A percentile compares a stretch with the other conserved stretches of the same genome.
Conservation (phyloP, 2,113 vertebrate species). For the Antigone vipio region DNA sequence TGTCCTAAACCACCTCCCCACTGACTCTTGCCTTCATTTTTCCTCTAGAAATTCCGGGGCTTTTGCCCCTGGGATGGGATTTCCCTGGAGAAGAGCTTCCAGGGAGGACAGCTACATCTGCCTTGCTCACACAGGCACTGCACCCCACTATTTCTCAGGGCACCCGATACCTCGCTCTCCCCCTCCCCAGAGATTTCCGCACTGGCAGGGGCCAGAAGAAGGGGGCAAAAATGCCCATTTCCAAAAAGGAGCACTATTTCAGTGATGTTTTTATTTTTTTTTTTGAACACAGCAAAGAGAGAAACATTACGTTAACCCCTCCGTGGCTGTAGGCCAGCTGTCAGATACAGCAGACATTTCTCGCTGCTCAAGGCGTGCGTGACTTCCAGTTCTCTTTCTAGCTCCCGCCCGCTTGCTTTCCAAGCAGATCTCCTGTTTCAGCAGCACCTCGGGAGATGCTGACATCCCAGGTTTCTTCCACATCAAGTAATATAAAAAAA, state of each 20-base stretch:
- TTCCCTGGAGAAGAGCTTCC: neutral
- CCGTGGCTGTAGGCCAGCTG: neutral
- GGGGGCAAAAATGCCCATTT: neutral
- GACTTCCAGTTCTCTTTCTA: neutral
- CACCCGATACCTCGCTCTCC: neutral
- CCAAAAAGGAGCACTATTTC: neutral
- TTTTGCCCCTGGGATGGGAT: neutral
- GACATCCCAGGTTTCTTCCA: neutral
- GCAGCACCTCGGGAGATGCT: neutral
- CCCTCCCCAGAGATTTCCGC: neutral
- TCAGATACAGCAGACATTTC: neutral
- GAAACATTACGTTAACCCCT: neutral
- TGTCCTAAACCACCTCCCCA: neutral
- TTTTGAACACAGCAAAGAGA: neutral
- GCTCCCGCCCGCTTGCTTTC: neutral
- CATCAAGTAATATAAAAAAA: neutral
- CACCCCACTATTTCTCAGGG: neutral
- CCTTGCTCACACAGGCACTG: neutral
- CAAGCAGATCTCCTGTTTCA: neutral
- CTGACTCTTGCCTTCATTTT: neutral
- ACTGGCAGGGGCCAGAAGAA: neutral
- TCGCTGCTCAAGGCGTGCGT: fast-evolving
- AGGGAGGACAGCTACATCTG: neutral
- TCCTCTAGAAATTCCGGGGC: neutral
- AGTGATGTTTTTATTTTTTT: neutral